These are phyloP conservation scores for Taurulus bubalis DNA, from an alignment of 2,113 vertebrate species.

Conservation along the genomic window DNA sequence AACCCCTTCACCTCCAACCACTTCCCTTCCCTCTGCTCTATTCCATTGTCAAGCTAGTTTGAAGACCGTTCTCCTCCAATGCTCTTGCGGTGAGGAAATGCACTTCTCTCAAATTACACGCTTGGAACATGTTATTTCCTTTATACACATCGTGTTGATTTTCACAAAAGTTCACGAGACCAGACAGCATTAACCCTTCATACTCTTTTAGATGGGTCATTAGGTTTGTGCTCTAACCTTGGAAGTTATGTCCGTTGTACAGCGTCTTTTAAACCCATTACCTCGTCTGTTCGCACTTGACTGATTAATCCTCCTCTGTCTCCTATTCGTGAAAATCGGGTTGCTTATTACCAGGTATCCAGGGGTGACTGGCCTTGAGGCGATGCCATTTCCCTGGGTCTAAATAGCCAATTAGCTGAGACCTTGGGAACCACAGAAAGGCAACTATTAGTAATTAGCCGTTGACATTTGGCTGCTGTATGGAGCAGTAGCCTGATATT, in stretches of 20 bases:
- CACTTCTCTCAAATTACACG: slow-evolving; percentile 7
- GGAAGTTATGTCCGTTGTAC: slow-evolving; percentile 24
- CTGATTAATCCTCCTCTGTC: slow-evolving; percentile 58
- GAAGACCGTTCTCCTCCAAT: background rate
- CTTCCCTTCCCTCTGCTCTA: background rate
- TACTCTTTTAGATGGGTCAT: slow-evolving; percentile 37
- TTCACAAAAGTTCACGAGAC: slow-evolving; percentile 10
- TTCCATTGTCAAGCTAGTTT: background rate
- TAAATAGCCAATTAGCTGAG: slow-evolving; percentile 79
- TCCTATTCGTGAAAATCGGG: slow-evolving; percentile 25
- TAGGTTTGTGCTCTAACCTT: slow-evolving; percentile 39
- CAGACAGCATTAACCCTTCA: slow-evolving; percentile 37
- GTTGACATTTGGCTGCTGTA: slow-evolving; percentile 71
- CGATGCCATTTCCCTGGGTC: slow-evolving; percentile 69
- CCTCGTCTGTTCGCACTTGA: slow-evolving; percentile 40
- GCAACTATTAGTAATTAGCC: slow-evolving; percentile 72
- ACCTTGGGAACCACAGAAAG: slow-evolving; percentile 65
- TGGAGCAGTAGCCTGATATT: slow-evolving; percentile 47
- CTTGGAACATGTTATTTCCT: slow-evolving; percentile 18
- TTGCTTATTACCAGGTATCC: slow-evolving; percentile 67
- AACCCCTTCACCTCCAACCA: background rate
- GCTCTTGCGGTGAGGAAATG: background rate
- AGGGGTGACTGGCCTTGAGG: slow-evolving; percentile 71
- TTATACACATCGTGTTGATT: slow-evolving; percentile 2
- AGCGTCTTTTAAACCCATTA: slow-evolving; percentile 62